phyloP scores from a whole-genome alignment of 2,888 invertebrate genomes.

The Ormyrus rosae region DNA sequence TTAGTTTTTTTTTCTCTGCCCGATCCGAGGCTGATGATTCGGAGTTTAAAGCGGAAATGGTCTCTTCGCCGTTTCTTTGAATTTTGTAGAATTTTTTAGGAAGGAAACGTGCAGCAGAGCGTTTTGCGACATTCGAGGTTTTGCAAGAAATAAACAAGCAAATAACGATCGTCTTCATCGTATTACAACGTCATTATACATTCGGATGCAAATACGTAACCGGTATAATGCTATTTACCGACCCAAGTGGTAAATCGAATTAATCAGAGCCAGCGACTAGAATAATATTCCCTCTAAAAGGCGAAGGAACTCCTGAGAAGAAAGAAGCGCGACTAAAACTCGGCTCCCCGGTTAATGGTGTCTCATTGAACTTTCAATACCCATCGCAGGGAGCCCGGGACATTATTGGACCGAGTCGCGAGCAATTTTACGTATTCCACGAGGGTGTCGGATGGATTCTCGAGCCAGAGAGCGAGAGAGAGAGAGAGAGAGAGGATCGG shows the following conservation, averaged over 20 bases:
- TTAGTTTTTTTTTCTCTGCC: too few relatives aligned
- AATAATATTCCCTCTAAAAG: conserved; percentile 4
- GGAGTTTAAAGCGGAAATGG: neutral
- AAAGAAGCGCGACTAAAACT: conserved; percentile 3
- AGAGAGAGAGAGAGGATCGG: conserved; percentile 41
- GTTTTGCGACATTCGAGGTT: too few relatives aligned
- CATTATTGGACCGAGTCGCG: conserved; percentile 26
- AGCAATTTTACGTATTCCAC: conserved; percentile 47
- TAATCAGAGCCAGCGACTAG: neutral
- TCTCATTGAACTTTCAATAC: conserved; percentile 20
- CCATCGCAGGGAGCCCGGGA: conserved; percentile 5
- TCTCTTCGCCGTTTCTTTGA: neutral
- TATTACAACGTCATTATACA: too few relatives aligned
- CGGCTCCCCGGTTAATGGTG: conserved; percentile 1
- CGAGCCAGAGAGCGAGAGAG: conserved; percentile 6
- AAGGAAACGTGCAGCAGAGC: neutral
- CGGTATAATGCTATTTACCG: too few relatives aligned
- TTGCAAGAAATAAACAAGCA: too few relatives aligned
- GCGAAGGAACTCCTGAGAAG: neutral
- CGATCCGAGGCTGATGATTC: neutral
- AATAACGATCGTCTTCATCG: too few relatives aligned
- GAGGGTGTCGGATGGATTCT: conserved; percentile 3
- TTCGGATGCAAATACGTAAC: too few relatives aligned
- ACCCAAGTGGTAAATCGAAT: neutral
- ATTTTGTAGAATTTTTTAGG: neutral